Percentiles rank a stretch among this genome's conserved stretches.
Evolutionary conservation across 2,888 invertebrate species (phyloP).

Genomic region (Phalangium opilio): DNA sequence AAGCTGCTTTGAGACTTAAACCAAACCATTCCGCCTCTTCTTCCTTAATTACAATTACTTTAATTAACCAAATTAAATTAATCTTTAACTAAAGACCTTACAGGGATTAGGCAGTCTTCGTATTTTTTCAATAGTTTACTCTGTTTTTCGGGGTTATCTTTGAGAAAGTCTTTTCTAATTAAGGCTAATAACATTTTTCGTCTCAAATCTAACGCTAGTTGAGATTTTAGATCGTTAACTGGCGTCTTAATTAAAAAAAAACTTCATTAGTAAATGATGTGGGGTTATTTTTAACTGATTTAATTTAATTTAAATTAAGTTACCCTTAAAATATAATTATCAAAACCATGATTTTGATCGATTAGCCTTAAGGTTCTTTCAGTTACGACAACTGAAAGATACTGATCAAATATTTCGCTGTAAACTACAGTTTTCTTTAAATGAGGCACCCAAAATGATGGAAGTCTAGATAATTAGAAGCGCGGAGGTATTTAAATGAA

Average conservation of each 20-base stretch:
- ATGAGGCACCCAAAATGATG: constrained; percentile 75
- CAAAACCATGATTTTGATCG: constrained; percentile 80
- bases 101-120: constrained; percentile 60
- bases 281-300: neutral
- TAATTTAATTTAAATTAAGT: neutral
- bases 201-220: constrained; percentile 69
- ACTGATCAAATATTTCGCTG: constrained; percentile 73
- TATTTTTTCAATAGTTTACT: constrained; percentile 59
- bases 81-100: constrained; percentile 43
- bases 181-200: constrained; percentile 58
- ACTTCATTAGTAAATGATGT: neutral
- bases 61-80: too few relatives aligned
- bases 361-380: constrained; percentile 65
- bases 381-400: constrained; percentile 69
- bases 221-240: constrained; percentile 76
- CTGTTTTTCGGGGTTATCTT: constrained; percentile 48
- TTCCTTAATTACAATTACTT: too few relatives aligned
- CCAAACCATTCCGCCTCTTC: too few relatives aligned
- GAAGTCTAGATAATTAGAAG: constrained; percentile 45
- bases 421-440: constrained; percentile 65
- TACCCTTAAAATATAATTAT: constrained; percentile 78
- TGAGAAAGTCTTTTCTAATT: constrained; percentile 40
- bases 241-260: constrained; percentile 46
- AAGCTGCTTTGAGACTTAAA: too few relatives aligned
- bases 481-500: too few relatives aligned